Evolutionary conservation across 2,113 vertebrate species (phyloP), one percentile per base, ranked within the genome.

Genomic region (Regulus satrapa): DNA sequence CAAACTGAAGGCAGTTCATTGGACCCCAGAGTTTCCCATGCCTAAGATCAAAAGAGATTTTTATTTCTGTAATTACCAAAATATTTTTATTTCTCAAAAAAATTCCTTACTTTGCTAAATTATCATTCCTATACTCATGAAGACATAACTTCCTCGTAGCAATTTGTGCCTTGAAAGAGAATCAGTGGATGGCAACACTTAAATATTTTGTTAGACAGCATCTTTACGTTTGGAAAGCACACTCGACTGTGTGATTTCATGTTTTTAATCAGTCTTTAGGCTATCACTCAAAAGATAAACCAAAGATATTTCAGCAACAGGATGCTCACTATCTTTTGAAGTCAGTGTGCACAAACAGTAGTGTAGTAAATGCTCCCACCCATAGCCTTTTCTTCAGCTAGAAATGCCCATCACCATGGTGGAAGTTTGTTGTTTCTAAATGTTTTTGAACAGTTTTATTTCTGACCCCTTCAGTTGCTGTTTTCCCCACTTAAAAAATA

Each of bases 341-440:
- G n/a, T n/a, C 21, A 23, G 8, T 25, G 13, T 79, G 21, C 45
- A 66, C 19, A 92, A 55, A 85, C 15, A 1, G 3, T 32, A 40
- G 15, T 26, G 19, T 12, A 45, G 49, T 18, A 88, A 88, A 59
- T 19, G 8, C 18, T 73, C 11, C 68, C 64, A 67, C 7, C 5
- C 18, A 14, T 7, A 72, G 16, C 6, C 7, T 73, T 78, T 61
- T 64, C 28, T 13, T 4, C 49, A 56, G 5, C 40, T 36, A 64
- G 52, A 64, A 83, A 55, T 4, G 13, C 29, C 24, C 4, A 28
- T 49, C n/a, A 64, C 8, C 13, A 12, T 29, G 17, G 28, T 12
- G 32, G 29, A 74, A 0, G 0, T 48, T 38, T 38, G 17, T 7
- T 71, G 10, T 29, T 69, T 66, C n/a, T 51, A 59, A 78, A 51